These are phyloP conservation scores for Plectrocnemia conspersa DNA, from an alignment of 1,140 invertebrate genomes.

Conservation along the genomic window DNA sequence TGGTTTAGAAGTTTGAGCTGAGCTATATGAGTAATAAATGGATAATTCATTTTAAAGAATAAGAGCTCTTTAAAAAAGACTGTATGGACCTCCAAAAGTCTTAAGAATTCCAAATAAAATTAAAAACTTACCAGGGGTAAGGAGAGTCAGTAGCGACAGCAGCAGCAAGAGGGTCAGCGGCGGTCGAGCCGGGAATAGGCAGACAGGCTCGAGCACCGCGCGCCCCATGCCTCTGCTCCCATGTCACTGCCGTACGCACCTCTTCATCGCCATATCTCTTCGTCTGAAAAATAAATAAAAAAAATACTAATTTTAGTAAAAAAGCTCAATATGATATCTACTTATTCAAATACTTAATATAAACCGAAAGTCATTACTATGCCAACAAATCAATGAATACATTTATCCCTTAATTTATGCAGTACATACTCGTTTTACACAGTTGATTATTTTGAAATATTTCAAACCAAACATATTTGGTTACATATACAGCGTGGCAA, in stretches of 20 bases:
- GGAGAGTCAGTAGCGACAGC: constrained; percentile 22
- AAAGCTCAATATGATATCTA: no score
- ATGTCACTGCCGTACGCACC: constrained; percentile 71
- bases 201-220: constrained; percentile 65
- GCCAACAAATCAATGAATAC: no score
- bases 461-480: no score
- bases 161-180: constrained; percentile 47
- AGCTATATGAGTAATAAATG: no score
- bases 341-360: no score
- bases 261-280: constrained; percentile 66
- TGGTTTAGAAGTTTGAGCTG: no score
- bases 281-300: constrained; percentile 26
- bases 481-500: no score
- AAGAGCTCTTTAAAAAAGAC: not conserved
- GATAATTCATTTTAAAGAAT: not conserved
- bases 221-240: constrained; percentile 77
- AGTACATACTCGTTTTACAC: no score
- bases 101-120: not conserved
- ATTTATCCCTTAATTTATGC: no score
- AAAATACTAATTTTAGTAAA: constrained; percentile 3
- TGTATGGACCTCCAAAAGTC: not conserved
- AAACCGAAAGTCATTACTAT: no score
- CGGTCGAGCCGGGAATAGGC: constrained; percentile 56
- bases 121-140: constrained; percentile 12
- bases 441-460: no score